Evolutionary conservation across 1,140 invertebrate genomes (phyloP).

Genomic region (Cyphomyrmex costatus): DNA sequence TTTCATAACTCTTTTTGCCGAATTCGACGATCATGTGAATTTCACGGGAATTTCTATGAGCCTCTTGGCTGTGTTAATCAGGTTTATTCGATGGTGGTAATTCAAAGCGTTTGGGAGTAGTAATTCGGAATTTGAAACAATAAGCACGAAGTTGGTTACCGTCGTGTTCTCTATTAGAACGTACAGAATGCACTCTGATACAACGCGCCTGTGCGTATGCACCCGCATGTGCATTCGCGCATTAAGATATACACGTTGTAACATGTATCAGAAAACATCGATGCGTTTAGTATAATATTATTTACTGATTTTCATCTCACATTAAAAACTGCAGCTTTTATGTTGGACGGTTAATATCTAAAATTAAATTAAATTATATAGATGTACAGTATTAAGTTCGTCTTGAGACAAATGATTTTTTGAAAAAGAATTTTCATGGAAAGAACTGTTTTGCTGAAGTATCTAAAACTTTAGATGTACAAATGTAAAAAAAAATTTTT

Average conservation of each 20-base stretch:
- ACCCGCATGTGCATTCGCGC: slow-evolving; percentile 30
- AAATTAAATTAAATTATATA: not conserved
- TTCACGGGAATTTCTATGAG: slow-evolving; percentile 3
- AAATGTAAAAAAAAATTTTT: too few relatives aligned
- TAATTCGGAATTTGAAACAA: slow-evolving; percentile 50
- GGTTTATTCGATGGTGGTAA: slow-evolving; percentile 10
- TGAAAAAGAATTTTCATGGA: too few relatives aligned
- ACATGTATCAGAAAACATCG: not conserved
- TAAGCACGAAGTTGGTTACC: slow-evolving; percentile 22
- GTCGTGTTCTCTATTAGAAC: slow-evolving; percentile 15
- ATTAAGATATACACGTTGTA: slow-evolving; percentile 5
- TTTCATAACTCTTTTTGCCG: slow-evolving; percentile 50
- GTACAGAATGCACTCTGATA: not conserved
- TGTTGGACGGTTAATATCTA: not conserved
- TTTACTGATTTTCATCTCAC: not conserved
- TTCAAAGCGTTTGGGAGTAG: not conserved
- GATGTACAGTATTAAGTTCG: not conserved
- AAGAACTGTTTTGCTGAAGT: too few relatives aligned
- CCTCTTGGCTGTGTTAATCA: slow-evolving; percentile 14
- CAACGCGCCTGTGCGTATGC: slow-evolving; percentile 64
- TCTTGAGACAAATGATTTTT: not conserved
- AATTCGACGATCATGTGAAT: slow-evolving; percentile 34
- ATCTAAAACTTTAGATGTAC: too few relatives aligned
- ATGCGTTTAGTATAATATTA: not conserved
- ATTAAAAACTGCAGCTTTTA: not conserved